Evolutionary conservation across 2,113 vertebrate species (phyloP).

Genomic region (Poecile atricapillus): DNA sequence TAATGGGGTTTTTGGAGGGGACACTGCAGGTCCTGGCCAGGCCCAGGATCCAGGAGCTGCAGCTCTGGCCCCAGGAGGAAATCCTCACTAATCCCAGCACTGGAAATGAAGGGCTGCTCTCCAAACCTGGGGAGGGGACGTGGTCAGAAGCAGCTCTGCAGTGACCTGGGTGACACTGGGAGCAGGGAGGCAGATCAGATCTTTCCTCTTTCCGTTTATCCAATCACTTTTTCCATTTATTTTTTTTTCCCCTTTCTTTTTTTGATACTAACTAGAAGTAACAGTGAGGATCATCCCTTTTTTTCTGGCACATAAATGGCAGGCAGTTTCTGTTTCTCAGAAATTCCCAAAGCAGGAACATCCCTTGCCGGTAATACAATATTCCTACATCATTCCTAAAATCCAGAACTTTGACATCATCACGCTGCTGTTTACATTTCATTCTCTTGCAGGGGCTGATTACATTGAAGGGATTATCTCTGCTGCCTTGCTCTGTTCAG

Average conservation of each 20-base stretch:
- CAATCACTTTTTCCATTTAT: background rate
- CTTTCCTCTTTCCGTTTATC: background rate
- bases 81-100: fast-evolving
- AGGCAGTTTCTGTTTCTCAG: background rate
- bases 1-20: fast-evolving
- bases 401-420: background rate
- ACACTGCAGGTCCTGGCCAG: background rate
- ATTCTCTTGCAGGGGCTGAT: background rate
- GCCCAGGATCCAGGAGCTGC: background rate
- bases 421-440: background rate
- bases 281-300: background rate
- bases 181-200: background rate
- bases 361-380: background rate
- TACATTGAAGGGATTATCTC: conserved; percentile 36
- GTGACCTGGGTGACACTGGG: background rate
- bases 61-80: background rate
- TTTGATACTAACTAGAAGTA: background rate
- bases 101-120: background rate
- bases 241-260: background rate
- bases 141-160: background rate
- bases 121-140: background rate
- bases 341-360: background rate
- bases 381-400: background rate
- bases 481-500: background rate
- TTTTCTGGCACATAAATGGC: background rate